Conservation (phyloP, 2,888 invertebrate genomes). For the Noctua janthe region DNA sequence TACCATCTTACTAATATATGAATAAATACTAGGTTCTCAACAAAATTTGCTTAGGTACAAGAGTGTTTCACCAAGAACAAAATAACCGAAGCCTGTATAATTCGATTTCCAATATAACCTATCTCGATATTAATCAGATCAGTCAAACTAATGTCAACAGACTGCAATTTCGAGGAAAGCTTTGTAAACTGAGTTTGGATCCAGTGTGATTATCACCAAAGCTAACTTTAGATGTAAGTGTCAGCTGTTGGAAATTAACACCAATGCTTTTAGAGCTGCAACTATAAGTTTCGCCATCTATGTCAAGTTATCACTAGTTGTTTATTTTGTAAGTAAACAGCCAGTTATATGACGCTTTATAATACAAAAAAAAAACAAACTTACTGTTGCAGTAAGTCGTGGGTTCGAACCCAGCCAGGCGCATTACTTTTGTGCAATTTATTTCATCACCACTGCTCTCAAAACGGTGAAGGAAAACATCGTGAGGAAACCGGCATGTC, state of each 20-base stretch:
- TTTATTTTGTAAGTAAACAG: too few species aligned
- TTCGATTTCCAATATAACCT: slow-evolving; percentile 10
- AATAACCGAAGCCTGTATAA: slow-evolving; percentile 14
- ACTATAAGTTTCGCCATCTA: neutral
- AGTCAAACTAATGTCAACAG: slow-evolving; percentile 10
- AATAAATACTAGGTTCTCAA: neutral
- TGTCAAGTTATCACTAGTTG: too few species aligned
- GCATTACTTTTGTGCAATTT: too few species aligned
- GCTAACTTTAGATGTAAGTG: neutral
- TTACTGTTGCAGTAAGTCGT: too few species aligned
- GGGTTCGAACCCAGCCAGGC: too few species aligned
- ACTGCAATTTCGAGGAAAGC: slow-evolving; percentile 1
- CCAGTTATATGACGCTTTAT: too few species aligned
- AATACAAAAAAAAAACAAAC: too few species aligned
- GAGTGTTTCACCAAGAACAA: neutral
- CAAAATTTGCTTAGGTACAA: neutral
- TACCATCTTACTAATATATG: neutral
- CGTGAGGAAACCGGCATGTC: too few species aligned
- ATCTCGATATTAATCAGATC: neutral
- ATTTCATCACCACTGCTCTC: too few species aligned
- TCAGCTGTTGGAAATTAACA: slow-evolving; percentile 18
- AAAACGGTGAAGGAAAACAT: too few species aligned
- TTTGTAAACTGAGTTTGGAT: slow-evolving; percentile 1
- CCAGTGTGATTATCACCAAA: slow-evolving; percentile 14
- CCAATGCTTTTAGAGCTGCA: neutral